Percentiles rank a stretch among this genome's conserved stretches.
Evolutionary conservation across 2,888 invertebrate genomes (phyloP).

Genomic region (Poecilobothrus nobilitatus): DNA sequence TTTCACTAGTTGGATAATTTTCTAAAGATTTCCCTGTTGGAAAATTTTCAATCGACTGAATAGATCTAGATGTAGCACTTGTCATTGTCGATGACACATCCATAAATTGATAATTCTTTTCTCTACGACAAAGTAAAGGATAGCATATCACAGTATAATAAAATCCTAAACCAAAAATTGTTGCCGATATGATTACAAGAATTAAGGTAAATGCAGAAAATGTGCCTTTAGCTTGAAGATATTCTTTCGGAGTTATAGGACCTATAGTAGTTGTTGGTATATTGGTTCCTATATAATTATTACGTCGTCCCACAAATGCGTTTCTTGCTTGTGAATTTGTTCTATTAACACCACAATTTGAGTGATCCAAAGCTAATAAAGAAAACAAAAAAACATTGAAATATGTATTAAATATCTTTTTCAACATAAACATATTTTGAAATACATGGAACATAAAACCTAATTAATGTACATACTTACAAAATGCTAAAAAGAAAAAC

Average conservation of each 20-base stretch:
- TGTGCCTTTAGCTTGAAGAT: constrained; percentile 35
- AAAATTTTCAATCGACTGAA: constrained; percentile 42
- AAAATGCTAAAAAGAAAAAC: too few relatives aligned
- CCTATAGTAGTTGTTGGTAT: neutral
- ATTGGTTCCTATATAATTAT: constrained; percentile 22
- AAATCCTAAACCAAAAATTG: constrained; percentile 41
- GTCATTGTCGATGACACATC: constrained; percentile 42
- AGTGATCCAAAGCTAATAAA: too few relatives aligned
- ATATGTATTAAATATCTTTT: too few relatives aligned
- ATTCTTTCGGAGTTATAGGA: constrained; percentile 36
- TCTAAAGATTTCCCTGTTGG: constrained; percentile 23
- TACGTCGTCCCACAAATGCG: constrained; percentile 22
- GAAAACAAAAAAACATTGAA: too few relatives aligned
- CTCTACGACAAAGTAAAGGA: constrained; percentile 50
- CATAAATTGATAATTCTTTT: constrained; percentile 42
- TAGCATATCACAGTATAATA: constrained; percentile 61
- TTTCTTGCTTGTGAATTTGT: neutral
- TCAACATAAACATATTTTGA: too few relatives aligned
- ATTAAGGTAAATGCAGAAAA: constrained; percentile 59
- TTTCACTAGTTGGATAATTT: neutral
- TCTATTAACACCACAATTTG: neutral
- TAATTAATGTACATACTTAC: too few relatives aligned
- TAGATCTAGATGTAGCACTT: constrained; percentile 41
- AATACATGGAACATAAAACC: too few relatives aligned
- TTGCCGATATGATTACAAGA: constrained; percentile 40